phyloP scores from a whole-genome alignment of 2,797 vertebrate species.

The Tragelaphus oryx region DNA sequence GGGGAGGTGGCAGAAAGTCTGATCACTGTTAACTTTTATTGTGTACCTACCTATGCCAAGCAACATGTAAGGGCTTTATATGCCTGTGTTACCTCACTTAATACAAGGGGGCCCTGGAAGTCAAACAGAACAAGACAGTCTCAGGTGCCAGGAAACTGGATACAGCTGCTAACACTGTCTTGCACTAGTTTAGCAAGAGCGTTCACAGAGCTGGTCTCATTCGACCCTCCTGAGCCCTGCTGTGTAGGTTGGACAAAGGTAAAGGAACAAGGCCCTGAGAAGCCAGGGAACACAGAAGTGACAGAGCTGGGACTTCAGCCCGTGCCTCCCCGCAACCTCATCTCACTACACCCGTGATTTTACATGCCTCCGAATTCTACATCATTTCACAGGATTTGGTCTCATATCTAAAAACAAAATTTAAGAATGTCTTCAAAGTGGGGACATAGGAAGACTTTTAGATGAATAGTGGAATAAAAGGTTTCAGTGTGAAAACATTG shows the following conservation, averaged over 20 bases:
- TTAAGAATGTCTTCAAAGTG: neutral
- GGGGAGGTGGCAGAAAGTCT: neutral
- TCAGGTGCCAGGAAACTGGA: neutral
- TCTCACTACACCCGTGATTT: neutral
- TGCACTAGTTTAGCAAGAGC: neutral
- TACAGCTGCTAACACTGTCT: neutral
- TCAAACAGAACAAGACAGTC: neutral
- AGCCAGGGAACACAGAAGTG: neutral
- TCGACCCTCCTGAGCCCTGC: neutral
- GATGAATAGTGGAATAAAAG: neutral
- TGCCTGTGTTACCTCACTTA: neutral
- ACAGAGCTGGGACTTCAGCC: neutral
- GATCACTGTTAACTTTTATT: neutral
- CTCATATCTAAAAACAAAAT: neutral
- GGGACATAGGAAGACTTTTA: neutral
- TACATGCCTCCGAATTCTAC: neutral
- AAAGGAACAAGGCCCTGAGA: neutral
- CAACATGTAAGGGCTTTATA: neutral
- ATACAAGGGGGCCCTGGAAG: neutral
- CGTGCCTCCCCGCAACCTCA: neutral
- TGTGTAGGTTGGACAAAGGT: neutral
- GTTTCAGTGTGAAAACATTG: neutral
- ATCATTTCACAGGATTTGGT: neutral
- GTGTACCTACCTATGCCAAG: neutral
- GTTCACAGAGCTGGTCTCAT: neutral